Conservation (phyloP, 2,797 vertebrate species). For the Enteromius viviparus region DNA sequence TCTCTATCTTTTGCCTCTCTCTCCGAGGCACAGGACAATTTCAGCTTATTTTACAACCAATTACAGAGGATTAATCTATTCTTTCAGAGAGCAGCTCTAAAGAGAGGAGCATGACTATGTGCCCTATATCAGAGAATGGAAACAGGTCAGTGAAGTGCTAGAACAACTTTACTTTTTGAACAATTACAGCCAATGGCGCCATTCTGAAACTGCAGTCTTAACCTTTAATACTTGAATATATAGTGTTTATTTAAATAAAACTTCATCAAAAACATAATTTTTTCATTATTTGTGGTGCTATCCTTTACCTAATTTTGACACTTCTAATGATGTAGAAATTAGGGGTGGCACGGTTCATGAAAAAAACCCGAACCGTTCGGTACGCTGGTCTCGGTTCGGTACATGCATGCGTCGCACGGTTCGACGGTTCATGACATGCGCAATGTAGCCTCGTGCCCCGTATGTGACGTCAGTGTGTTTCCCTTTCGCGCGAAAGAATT, state of each 20-base stretch:
- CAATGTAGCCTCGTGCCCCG: no score
- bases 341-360: no score
- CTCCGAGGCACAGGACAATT: conserved; percentile 57
- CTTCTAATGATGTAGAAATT: not conserved
- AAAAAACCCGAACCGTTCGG: no score
- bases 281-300: no score
- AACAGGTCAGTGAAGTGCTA: conserved; percentile 23
- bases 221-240: not conserved
- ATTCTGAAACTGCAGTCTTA: not conserved
- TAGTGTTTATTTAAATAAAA: not conserved
- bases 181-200: not conserved
- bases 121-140: conserved; percentile 42
- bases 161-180: conserved; percentile 24
- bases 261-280: no score
- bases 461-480: no score
- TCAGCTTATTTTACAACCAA: conserved; percentile 59
- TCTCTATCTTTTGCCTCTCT: conserved; percentile 47
- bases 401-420: no score
- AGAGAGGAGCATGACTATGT: conserved; percentile 43
- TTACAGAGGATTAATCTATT: conserved; percentile 58
- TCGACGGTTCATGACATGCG: no score
- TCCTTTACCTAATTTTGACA: not conserved
- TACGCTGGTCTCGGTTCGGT: no score
- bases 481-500: no score
- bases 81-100: conserved; percentile 48